Base-by-base conservation (phyloP, 2,888 invertebrate species). In the Tetramorium bicarinatum region DNA sequence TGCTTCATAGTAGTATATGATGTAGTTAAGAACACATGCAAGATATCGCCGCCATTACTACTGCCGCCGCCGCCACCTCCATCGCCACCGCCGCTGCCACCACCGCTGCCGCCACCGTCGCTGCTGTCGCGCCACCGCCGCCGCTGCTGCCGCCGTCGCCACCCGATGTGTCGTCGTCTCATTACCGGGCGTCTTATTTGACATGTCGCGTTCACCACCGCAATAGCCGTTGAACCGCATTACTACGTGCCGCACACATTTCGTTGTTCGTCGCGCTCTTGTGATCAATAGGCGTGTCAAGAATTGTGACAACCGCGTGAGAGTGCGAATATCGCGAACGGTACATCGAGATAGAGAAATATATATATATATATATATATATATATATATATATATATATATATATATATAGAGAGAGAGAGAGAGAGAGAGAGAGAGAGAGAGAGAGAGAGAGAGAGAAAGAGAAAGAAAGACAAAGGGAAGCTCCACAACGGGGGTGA, bases 171-270 rank as follows among this genome's bases (percentile, higher is more conserved):
- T 52, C 52, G 25, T 44, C n/a, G 44, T 44, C 66, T n/a, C 54
- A n/a, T n/a, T 29, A 59, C 25, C 44, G 74, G n/a, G 13, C 41
- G 18, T 41, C n/a, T 80, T 38, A 80, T 59, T 80, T 81, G 82
- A 49, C 80, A 82, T 81, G 59, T 67, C 25, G 81, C 11, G 41
- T 82, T 82, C 34, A 38, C 62, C n/a, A 66, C 15, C 64, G 54
- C 21, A 47, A 79, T 44, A 66, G 47, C 34, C 47, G 34, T 62
- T 47, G 79, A 62, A 25, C 41, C 25, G 49, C n/a, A 41, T 62
- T 52, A 34, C 38, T 54, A 47, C 34, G 54, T 34, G 56, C 34
- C 38, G 66, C 21, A 41, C 56, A 71, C n/a, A 54, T 29, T 13
- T 15, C n/a, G 44, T 77, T 15, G 21, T 52, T 18, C 56, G 18